phyloP scores from a whole-genome alignment of 2,113 vertebrate genomes.

The Verasper variegatus region DNA sequence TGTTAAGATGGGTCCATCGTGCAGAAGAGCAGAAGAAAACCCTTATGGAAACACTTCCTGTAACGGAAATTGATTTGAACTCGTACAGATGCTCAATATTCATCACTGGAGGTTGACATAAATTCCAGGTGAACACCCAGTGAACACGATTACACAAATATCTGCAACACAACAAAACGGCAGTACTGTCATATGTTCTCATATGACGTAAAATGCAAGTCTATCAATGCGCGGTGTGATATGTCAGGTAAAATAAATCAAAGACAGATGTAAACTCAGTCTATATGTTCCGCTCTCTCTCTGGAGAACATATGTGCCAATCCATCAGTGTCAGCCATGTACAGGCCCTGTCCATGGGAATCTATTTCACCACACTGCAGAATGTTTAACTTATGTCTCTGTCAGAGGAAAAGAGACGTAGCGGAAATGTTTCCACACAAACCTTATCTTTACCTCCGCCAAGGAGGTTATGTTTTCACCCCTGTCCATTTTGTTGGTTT shows the following conservation, averaged over 20 bases:
- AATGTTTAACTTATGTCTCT: neutral
- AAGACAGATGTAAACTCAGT: conserved; percentile 15
- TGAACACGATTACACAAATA: neutral
- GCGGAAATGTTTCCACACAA: conserved; percentile 1
- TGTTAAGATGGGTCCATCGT: neutral
- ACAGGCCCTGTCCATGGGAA: conserved; percentile 13
- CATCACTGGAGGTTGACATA: neutral
- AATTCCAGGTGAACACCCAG: neutral
- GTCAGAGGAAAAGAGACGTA: conserved; percentile 1
- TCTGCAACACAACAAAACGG: neutral
- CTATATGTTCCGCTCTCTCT: conserved; percentile 8
- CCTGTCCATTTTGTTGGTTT: no score
- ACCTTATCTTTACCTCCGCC: no score
- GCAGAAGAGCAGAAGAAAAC: neutral
- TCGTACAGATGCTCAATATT: neutral
- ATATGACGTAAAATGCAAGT: neutral
- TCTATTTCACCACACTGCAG: neutral
- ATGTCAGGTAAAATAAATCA: conserved; percentile 25
- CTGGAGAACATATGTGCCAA: conserved; percentile 3
- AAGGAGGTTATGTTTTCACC: no score
- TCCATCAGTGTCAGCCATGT: conserved; percentile 7
- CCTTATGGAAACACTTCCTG: neutral
- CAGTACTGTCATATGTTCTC: neutral
- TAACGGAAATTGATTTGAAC: neutral
- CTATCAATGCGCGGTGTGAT: neutral